Base-by-base conservation (phyloP, 2,888 invertebrate species). In the Scrobipalpa atriplicella region DNA sequence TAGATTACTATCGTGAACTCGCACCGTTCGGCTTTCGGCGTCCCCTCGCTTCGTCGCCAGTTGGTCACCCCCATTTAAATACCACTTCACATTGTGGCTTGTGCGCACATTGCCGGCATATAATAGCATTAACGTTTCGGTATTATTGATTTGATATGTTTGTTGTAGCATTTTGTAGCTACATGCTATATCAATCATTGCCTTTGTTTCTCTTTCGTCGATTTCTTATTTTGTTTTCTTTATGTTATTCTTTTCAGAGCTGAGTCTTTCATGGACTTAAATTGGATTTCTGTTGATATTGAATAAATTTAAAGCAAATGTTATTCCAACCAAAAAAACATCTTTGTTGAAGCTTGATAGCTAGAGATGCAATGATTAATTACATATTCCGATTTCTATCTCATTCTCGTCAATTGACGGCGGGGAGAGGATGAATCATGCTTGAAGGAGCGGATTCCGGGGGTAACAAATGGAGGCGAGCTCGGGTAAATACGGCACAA, bases 41-140 rank as follows among this genome's bases (percentile, higher is more conserved):
- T 58, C 89, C 91, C 92, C 81, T 82, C 84, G 79, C 85, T 86
- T 85, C 81, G 83, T 82, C 89, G 92, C 90, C 92, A 92, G 92
- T 92, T 92, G 92, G 92, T 91, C 91, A 90, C 91, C 92, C 91
- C 90, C 84, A 87, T 90, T 86, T 87, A 86, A 90, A 91, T 85
- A 80, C 85, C 88, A 91, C 90, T 92, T 91, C 87, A 90, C 85
- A 89, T 89, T 90, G 89, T 90, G 90, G 90, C 90, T 88, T 89
- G 90, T 85, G 88, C 84, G 87, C 89, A 85, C 87, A 88, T 85
- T 85, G 84, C 85, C 79, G 75, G 77, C 64, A 72, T 79, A 82
- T 83, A 84, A 84, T 83, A 74, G 81, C 78, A 83, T 87, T 85
- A 86, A 83, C 80, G 78, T 85, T 82, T 82, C 81, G 77, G 85